Conservation (phyloP, 2,797 vertebrate genomes). For the Chaetodon trifasciatus region DNA sequence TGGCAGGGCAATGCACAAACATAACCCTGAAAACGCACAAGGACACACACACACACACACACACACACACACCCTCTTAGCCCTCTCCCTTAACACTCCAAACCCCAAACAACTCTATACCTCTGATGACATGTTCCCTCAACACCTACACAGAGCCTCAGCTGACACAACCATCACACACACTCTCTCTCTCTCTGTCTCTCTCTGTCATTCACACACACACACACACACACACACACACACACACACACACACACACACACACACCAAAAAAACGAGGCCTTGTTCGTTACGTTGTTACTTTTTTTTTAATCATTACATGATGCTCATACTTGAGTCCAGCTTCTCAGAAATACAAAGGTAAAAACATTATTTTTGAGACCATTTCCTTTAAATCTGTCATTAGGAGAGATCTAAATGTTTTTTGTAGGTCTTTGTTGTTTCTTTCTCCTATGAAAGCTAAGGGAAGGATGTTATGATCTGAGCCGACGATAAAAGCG, state of each 20-base stretch:
- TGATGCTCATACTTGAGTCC: not conserved
- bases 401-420: not conserved
- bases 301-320: slow-evolving; percentile 1
- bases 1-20: slow-evolving; percentile 54
- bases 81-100: slow-evolving; percentile 47
- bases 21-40: slow-evolving; percentile 22
- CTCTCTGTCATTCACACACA: too few relatives aligned
- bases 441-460: slow-evolving; percentile 17
- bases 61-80: slow-evolving; percentile 38
- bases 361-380: not conserved
- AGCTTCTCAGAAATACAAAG: not conserved
- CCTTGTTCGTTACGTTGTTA: not conserved
- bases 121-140: slow-evolving; percentile 82
- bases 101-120: slow-evolving; percentile 66
- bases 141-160: slow-evolving; percentile 81
- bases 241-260: slow-evolving; percentile 12
- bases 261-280: slow-evolving; percentile 16
- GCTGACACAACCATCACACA: slow-evolving; percentile 45
- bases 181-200: too few relatives aligned
- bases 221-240: slow-evolving; percentile 33
- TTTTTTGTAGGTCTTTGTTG: not conserved
- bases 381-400: not conserved
- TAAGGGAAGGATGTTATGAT: slow-evolving; percentile 42
- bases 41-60: slow-evolving; percentile 27
- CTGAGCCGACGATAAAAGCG: slow-evolving; percentile 51